Base-by-base conservation (phyloP, 2,113 vertebrate species). In the Plotosus lineatus region DNA sequence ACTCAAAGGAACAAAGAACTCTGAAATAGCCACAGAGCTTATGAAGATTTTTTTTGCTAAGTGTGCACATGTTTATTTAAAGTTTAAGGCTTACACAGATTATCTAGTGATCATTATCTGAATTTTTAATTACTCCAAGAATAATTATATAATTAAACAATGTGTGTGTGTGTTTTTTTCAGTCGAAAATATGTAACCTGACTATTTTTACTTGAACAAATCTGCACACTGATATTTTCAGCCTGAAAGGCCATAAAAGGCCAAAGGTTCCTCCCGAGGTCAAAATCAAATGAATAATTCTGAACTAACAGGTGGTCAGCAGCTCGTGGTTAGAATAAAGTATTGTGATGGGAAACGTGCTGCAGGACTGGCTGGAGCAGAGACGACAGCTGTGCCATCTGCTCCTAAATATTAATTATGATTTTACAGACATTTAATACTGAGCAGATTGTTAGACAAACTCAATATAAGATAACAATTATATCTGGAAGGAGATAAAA, bases 271-370 rank as follows among this genome's bases (percentile, higher is more conserved):
- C 48, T 55, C 38, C 31, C 65, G 11, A 77, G 79, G 79, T 84
- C 85, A 84, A 60, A 53, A 75, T 73, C 26, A 77, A 75, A 79
- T 84, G 31, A 82, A 73, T 77, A 65, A 84, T 84, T 82, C 77
- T 77, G 48, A 65, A 76, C 77, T 58, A 80, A 82, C 85, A 86
- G 85, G 85, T 86, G 85, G 82, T 33, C 69, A 69, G 46, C 79
- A 79, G 44, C 48, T 71, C 31, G 23, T 23, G 58, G 28, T 51
- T 23, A 40, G 72, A 83, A 77, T 48, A 42, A 46, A 31, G 74
- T 61, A 83, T 79, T 78, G 61, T 82, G 40, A 79, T 75, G 53
- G 60, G 72, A 75, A 82, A 82, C 42, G 33, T 51, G 68, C 61
- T 3, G 26, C 55, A 44, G 38, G 63, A 40, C 68, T 31, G 75